Base-by-base conservation (phyloP, 2,888 invertebrate genomes). In the Argyra leucocephala region DNA sequence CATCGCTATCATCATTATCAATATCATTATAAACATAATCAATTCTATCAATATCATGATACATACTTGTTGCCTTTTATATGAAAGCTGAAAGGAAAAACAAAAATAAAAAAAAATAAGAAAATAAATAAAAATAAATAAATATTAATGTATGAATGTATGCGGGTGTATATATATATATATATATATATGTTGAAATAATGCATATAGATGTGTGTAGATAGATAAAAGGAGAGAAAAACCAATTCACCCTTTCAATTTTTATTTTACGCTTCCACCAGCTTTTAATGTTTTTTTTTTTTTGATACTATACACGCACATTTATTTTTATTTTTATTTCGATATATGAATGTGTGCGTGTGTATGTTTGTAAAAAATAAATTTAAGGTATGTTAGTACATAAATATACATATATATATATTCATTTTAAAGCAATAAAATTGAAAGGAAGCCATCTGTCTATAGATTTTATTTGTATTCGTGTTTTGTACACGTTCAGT, bases 51-150 rank as follows among this genome's bases (percentile, higher is more conserved):
- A 3, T 15, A 48, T 48, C 48, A 48, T 48, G 18, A 18, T 48
- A 48, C 48, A 48, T 48, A 48, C 48, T 48, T 48, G 48, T 48
- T 48, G 48, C 48, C 48, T 48, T 48, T 48, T 48, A 48, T 48
- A 48, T 18, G n/a, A 48, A 48, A 2, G 10, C 5, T 7, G 10
- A 31, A 31, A 31, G 10, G 10, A 31, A 37, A 48, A 1, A 48
- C 15, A n/a, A 48, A 48, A 48, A 6, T 12, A 48, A n/a, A 48
- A 48, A 18, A 37, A 37, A 3, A 37, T 18, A 48, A 48, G 5
- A 9, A 48, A 48, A 18, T 48, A 48, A 48, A 48, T 15, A 48
- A n/a, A 12, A 48, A 48, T 18, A 18, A 48, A 48, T 15, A n/a
- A 48, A 48, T 18, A 48, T 48, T 18, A 2, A 18, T 48, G 18